Evolutionary conservation across 2,888 invertebrate genomes (phyloP).

Genomic region (Euclidia mi): DNA sequence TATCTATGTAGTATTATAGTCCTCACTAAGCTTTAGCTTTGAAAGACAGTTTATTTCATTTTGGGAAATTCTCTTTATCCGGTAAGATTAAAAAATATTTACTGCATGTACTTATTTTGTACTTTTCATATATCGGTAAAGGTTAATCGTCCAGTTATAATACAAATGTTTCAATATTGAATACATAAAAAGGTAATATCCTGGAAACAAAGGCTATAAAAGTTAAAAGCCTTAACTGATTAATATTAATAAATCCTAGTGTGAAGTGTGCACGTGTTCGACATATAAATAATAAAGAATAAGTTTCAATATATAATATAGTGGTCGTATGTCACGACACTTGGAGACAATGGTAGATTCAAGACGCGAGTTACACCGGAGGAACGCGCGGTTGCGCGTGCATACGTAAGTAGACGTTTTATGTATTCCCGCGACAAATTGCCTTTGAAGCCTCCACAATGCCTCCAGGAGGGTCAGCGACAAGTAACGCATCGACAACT

Average conservation of each 20-base stretch:
- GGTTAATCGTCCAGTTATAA: not conserved
- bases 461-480: conserved; percentile 56
- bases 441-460: conserved; percentile 72
- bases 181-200: conserved; percentile 7
- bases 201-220: conserved; percentile 36
- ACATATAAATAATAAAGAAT: conserved; percentile 57
- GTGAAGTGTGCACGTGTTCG: conserved; percentile 51
- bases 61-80: too few relatives aligned
- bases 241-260: conserved; percentile 51
- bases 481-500: conserved; percentile 66
- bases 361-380: conserved; percentile 66
- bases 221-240: conserved; percentile 32
- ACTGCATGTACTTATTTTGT: too few relatives aligned
- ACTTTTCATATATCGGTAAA: too few relatives aligned
- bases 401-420: conserved; percentile 64
- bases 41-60: too few relatives aligned
- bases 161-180: not conserved
- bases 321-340: conserved; percentile 47
- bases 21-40: too few relatives aligned
- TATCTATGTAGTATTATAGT: too few relatives aligned
- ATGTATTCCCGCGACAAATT: conserved; percentile 82
- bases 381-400: conserved; percentile 64
- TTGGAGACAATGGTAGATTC: conserved; percentile 75
- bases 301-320: conserved; percentile 34
- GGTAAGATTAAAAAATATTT: too few relatives aligned